Evolutionary conservation across 2,888 invertebrate species (phyloP).

Genomic region (Steinernema hermaphroditum): DNA sequence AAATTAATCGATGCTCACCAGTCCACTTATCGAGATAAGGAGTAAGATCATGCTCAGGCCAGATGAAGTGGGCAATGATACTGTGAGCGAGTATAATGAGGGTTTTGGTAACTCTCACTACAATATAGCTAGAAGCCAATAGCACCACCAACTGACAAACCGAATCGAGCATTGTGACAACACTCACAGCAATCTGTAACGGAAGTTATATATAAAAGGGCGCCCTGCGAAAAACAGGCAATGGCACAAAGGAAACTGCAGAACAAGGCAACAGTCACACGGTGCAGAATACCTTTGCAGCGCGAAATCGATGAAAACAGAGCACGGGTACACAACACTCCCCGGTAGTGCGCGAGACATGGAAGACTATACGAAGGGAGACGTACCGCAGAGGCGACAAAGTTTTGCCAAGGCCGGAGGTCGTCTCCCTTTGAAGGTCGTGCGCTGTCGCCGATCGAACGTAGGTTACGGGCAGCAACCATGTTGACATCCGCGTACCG

Average conservation of each 20-base stretch:
- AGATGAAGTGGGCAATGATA: slow-evolving; percentile 7
- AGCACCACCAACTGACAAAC: background rate
- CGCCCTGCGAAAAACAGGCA: background rate
- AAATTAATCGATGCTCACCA: slow-evolving; percentile 35
- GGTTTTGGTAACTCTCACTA: slow-evolving; percentile 1
- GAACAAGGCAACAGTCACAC: slow-evolving; percentile 16
- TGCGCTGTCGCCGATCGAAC: slow-evolving; percentile 1
- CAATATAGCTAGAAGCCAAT: background rate
- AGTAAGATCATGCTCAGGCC: slow-evolving; percentile 36
- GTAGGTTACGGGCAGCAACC: background rate
- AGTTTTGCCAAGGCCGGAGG: slow-evolving; percentile 21
- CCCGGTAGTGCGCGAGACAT: background rate
- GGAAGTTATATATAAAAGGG: slow-evolving; percentile 7
- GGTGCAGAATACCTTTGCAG: background rate
- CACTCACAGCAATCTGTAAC: background rate
- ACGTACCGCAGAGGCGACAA: background rate
- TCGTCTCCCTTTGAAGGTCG: slow-evolving; percentile 17
- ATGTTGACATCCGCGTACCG: too few relatives aligned
- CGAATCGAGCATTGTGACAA: slow-evolving; percentile 8
- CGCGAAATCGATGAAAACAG: background rate
- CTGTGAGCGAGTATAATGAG: background rate
- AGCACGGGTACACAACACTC: background rate
- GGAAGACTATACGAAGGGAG: slow-evolving; percentile 7
- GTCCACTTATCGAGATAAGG: slow-evolving; percentile 45
- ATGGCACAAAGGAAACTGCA: background rate